Percentiles rank a stretch among this genome's conserved stretches.
phyloP scores from a whole-genome alignment of 2,797 vertebrate species.

The Silurus lanzhouensis region DNA sequence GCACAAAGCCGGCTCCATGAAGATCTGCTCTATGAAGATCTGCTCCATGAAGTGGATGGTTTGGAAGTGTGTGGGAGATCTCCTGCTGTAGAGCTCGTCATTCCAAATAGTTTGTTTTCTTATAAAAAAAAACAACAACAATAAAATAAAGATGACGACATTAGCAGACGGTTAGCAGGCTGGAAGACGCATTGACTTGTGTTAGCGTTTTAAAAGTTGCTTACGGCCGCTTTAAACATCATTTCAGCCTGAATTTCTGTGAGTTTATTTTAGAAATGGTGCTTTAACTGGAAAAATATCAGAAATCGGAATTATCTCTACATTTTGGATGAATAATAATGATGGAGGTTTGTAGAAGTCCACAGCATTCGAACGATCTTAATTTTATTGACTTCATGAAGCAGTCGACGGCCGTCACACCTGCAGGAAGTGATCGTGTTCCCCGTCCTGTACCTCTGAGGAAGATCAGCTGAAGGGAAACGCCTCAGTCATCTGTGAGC shows the following conservation, averaged over 20 bases:
- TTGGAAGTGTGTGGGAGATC: no score
- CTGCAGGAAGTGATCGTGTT: conserved; percentile 24
- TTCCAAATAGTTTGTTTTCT: no score
- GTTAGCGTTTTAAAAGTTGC: neutral
- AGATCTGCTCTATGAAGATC: no score
- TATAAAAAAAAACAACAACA: no score
- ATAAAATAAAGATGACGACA: no score
- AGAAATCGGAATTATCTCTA: no score
- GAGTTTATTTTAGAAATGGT: neutral
- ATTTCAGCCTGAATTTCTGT: neutral
- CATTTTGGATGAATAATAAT: no score
- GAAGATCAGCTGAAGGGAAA: conserved; percentile 42
- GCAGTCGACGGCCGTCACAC: conserved; percentile 7
- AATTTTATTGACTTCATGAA: neutral
- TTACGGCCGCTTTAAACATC: neutral
- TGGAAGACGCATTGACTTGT: neutral
- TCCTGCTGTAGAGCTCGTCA: no score
- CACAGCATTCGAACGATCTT: neutral
- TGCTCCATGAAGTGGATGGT: no score
- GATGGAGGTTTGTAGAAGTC: neutral
- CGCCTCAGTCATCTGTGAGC: conserved; percentile 35
- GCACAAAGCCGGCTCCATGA: no score
- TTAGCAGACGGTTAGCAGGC: no score
- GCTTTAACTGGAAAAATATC: neutral
- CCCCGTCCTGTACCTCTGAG: conserved; percentile 12